Evolutionary conservation across 1,140 invertebrate species (phyloP).

Genomic region (Danaus melanippus): DNA sequence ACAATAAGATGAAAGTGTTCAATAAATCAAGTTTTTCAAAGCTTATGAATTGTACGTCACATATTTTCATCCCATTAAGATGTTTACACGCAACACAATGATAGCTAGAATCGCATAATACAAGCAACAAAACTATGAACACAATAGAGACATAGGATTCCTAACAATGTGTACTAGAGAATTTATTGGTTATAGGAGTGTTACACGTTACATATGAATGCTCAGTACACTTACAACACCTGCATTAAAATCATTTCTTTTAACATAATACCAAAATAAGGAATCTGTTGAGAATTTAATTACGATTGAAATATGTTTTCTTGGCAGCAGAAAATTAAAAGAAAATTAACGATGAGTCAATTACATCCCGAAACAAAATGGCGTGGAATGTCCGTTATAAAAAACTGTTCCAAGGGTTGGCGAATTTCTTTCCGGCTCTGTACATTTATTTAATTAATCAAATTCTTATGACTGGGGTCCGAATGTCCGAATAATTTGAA

Average conservation of each 20-base stretch:
- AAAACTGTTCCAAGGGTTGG: conserved; percentile 58
- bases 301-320: conserved; percentile 26
- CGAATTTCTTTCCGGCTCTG: conserved; percentile 60
- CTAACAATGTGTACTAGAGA: conserved; percentile 57
- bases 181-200: conserved; percentile 65
- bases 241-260: conserved; percentile 7
- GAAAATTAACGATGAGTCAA: conserved; percentile 59
- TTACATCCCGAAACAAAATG: conserved; percentile 56
- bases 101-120: conserved; percentile 52
- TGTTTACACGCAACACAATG: conserved; percentile 36
- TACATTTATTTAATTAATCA: conserved; percentile 70
- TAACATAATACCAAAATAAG: conserved; percentile 3
- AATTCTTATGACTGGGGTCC: conserved; percentile 65
- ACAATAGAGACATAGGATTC: conserved; percentile 65
- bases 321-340: conserved; percentile 39
- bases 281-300: conserved; percentile 4
- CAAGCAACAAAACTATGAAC: conserved; percentile 46
- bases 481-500: conserved; percentile 62
- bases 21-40: conserved; percentile 24
- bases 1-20: no score
- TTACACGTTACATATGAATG: conserved; percentile 3
- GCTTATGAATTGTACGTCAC: conserved; percentile 18
- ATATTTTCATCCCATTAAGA: conserved; percentile 22
- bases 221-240: conserved; percentile 15
- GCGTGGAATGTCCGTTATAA: conserved; percentile 53